Evolutionary conservation across 2,888 invertebrate species (phyloP).

Genomic region (Seira ritae): DNA sequence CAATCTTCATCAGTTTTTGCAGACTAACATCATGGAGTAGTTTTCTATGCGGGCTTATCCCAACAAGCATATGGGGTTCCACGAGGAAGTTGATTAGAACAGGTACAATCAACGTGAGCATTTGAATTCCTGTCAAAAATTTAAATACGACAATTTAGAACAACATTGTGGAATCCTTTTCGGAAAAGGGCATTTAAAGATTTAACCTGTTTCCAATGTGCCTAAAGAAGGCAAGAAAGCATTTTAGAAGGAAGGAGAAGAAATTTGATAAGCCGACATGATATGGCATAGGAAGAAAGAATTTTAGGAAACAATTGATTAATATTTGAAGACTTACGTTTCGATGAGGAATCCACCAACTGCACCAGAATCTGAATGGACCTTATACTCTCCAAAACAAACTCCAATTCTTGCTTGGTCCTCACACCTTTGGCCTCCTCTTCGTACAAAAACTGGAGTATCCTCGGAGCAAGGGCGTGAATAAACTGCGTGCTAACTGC

Average conservation of each 20-base stretch:
- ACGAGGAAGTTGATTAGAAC: conserved; percentile 91
- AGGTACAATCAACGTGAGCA: conserved; percentile 92
- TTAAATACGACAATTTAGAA: neutral
- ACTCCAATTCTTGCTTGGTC: conserved; percentile 83
- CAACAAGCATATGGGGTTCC: conserved; percentile 80
- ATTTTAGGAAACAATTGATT: conserved; percentile 64
- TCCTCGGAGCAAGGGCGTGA: conserved; percentile 86
- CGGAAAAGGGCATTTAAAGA: neutral
- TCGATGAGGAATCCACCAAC: conserved; percentile 85
- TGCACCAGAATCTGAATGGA: conserved; percentile 77
- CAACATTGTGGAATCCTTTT: conserved; percentile 55
- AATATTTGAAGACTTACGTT: conserved; percentile 81
- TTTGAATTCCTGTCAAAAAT: conserved; percentile 86
- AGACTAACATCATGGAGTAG: conserved; percentile 92
- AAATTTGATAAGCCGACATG: neutral
- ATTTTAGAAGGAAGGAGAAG: conserved; percentile 28
- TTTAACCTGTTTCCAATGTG: conserved; percentile 58
- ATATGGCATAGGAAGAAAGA: neutral
- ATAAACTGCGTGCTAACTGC: conserved; percentile 87
- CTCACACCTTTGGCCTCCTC: conserved; percentile 80
- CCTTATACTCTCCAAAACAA: conserved; percentile 81
- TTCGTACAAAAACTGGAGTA: conserved; percentile 85
- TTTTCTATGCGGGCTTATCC: conserved; percentile 81
- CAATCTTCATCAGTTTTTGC: conserved; percentile 92
- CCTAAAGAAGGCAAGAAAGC: conserved; percentile 41